Conservation (phyloP, 2,888 invertebrate genomes). For the Cerastis leucographa region DNA sequence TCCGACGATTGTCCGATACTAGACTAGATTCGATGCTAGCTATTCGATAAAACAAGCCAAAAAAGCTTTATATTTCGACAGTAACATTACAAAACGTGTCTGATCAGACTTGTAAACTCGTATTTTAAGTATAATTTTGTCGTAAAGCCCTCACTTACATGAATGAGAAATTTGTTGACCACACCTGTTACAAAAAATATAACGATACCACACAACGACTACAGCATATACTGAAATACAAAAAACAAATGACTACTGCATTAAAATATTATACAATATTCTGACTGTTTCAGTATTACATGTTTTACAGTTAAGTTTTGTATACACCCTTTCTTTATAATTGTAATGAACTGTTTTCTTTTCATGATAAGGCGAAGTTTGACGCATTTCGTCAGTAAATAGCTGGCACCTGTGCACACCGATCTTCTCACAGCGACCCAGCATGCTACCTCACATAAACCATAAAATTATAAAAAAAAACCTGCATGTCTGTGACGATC, state of each 20-base stretch:
- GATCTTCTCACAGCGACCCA: slow-evolving; percentile 14
- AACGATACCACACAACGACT: background rate
- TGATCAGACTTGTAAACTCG: slow-evolving; percentile 1
- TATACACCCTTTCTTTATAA: background rate
- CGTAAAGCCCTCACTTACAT: slow-evolving; percentile 6
- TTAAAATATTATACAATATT: slow-evolving; percentile 2
- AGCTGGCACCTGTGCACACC: slow-evolving; percentile 27
- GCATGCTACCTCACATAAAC: slow-evolving; percentile 22
- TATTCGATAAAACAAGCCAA: background rate
- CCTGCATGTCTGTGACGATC: slow-evolving; percentile 13
- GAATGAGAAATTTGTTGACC: slow-evolving; percentile 20
- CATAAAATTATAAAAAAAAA: slow-evolving; percentile 27
- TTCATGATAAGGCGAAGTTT: slow-evolving; percentile 10
- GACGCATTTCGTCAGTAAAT: slow-evolving; percentile 27
- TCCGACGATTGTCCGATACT: background rate
- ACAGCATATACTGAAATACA: background rate
- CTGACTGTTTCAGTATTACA: background rate
- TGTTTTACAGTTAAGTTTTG: background rate
- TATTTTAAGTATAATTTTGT: slow-evolving; percentile 24
- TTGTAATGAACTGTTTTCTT: background rate
- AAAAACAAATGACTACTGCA: background rate
- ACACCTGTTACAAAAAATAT: background rate
- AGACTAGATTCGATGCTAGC: background rate
- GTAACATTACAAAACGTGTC: background rate
- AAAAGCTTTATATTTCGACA: background rate